phyloP scores from a whole-genome alignment of 2,797 vertebrate species.

The Anableps anableps region DNA sequence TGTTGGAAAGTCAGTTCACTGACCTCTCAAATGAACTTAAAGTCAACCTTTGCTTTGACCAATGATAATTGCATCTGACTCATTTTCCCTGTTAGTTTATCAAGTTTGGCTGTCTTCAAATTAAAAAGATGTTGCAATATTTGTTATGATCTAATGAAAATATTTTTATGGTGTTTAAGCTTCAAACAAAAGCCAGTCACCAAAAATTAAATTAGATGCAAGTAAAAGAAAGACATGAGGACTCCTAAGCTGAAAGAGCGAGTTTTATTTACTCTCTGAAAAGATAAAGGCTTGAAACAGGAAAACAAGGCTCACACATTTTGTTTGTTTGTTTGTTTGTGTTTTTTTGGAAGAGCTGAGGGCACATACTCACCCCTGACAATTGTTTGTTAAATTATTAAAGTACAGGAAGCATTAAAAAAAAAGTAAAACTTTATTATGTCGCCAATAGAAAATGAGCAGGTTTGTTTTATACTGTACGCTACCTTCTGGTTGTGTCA shows the following conservation, averaged over 20 bases:
- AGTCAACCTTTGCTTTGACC: neutral
- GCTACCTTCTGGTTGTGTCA: slow-evolving; percentile 9
- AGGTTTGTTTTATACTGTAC: neutral
- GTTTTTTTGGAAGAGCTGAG: slow-evolving; percentile 7
- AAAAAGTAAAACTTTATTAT: slow-evolving; percentile 21
- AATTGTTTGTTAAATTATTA: slow-evolving; percentile 30
- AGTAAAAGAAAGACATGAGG: neutral
- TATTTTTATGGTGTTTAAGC: neutral
- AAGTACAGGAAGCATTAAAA: slow-evolving; percentile 15
- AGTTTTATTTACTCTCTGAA: slow-evolving; percentile 33
- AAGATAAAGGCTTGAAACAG: slow-evolving; percentile 29
- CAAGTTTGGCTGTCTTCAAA: neutral
- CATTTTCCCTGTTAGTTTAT: neutral
- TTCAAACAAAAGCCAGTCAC: neutral
- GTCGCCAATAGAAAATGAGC: slow-evolving; percentile 12
- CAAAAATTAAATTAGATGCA: neutral
- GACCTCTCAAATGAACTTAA: neutral
- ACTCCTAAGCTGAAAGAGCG: slow-evolving; percentile 2
- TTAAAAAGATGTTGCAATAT: neutral
- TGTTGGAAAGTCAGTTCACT: neutral
- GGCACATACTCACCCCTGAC: slow-evolving; percentile 24
- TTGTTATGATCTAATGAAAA: neutral
- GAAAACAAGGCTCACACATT: slow-evolving; percentile 22
- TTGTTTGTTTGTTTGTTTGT: neutral
- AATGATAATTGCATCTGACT: neutral